phyloP scores from a whole-genome alignment of 2,797 vertebrate genomes.

The Lophius americanus region DNA sequence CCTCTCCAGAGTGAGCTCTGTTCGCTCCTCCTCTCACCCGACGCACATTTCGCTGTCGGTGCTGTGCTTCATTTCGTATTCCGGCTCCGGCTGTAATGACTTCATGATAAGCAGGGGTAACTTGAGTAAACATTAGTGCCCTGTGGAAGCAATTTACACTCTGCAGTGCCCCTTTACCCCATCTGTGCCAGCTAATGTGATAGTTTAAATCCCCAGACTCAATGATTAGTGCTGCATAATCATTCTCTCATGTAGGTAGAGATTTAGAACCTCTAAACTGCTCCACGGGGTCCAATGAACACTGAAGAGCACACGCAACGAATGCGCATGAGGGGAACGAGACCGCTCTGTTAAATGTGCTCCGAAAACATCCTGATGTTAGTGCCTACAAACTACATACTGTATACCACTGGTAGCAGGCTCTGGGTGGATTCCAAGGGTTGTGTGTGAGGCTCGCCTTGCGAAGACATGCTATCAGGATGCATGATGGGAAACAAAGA shows the following conservation, averaged over 20 bases:
- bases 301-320: neutral
- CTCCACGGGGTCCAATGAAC: slow-evolving; percentile 3
- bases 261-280: slow-evolving; percentile 15
- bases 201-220: slow-evolving; percentile 37
- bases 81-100: slow-evolving; percentile 56
- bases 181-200: slow-evolving; percentile 22
- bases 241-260: slow-evolving; percentile 17
- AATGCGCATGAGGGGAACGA: neutral
- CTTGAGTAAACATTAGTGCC: slow-evolving; percentile 55
- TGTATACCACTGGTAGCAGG: no score
- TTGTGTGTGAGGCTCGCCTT: no score
- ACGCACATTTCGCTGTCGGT: slow-evolving; percentile 24
- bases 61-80: slow-evolving; percentile 39
- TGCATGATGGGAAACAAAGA: no score
- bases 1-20: slow-evolving; percentile 17
- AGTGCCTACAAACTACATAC: no score
- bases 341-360: neutral
- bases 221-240: slow-evolving; percentile 40
- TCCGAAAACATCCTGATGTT: neutral
- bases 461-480: no score
- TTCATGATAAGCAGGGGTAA: slow-evolving; percentile 56
- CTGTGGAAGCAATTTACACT: slow-evolving; percentile 55
- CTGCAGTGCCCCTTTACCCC: slow-evolving; percentile 1
- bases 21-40: slow-evolving; percentile 19
- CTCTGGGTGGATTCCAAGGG: no score